Evolutionary conservation across 2,797 vertebrate species (phyloP), one percentile per base, ranked within the genome.

Genomic region (Novumbra hubbsi): DNA sequence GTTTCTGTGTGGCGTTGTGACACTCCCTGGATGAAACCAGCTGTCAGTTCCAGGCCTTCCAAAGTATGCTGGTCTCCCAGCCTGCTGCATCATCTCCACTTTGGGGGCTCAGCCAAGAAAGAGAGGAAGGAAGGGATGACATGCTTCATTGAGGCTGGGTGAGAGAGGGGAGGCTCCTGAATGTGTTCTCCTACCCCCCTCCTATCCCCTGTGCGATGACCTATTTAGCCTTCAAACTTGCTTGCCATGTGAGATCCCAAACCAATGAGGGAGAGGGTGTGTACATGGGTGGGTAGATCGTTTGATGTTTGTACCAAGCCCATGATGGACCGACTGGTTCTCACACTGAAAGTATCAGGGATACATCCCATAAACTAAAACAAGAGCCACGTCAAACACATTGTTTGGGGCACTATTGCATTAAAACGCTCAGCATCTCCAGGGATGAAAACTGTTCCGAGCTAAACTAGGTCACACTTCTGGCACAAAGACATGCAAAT

Each of bases 191-290:
- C 68, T 72, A 60, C 24, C 73, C 41, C 74, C 27, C 72, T 68
- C 84, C 52, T 85, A 88, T 89, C 87, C 86, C 84, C 75, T 81
- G 73, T 73, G 81, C 66, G 77, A 74, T 90, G 92, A 92, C 91
- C 90, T 91, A 92, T 84, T 91, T 92, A 86, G 87, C 85, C 85
- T 90, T 90, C 76, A 87, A 87, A 89, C 82, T 81, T 82, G 85
- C 78, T 78, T 85, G 83, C 80, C 81, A 91, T 50, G 68, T 70
- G 71, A 88, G 84, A 81, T 70, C 74, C 21, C 55, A 81, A 80
- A 86, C 73, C 84, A 89, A 88, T 80, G 85, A 81, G 70, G 67
- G 76, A 76, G 83, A 79, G 80, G 84, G 87, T 76, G 82, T 70
- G 77, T 75, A 74, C 82, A 70, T 80, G 74, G 82, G 76, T 79